Evolutionary conservation across 2,888 invertebrate genomes (phyloP).

Genomic region (Gerris lacustris): DNA sequence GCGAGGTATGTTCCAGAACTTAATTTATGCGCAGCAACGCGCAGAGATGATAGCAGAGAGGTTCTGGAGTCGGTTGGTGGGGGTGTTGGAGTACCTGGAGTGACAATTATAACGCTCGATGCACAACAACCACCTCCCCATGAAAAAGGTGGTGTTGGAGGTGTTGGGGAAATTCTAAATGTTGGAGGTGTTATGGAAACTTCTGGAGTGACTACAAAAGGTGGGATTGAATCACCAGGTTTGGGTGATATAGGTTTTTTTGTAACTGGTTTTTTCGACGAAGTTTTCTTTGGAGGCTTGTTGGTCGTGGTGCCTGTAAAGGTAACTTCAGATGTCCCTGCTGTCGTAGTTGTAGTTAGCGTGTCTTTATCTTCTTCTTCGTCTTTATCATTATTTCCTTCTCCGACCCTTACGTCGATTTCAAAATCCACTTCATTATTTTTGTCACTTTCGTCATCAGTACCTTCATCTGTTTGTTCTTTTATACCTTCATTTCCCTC

Average conservation of each 20-base stretch:
- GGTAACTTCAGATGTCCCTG: conserved; percentile 30
- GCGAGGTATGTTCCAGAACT: conserved; percentile 26
- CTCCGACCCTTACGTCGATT: background rate
- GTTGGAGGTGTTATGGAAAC: conserved; percentile 19
- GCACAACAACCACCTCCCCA: background rate
- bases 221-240: conserved; percentile 17
- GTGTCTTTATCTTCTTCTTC: conserved; percentile 17
- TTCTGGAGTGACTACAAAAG: conserved; percentile 18
- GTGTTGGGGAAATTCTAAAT: conserved; percentile 28
- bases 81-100: conserved; percentile 1
- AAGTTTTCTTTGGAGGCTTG: conserved; percentile 29
- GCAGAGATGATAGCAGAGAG: background rate
- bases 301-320: conserved; percentile 25
- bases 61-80: background rate
- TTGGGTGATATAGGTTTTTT: conserved; percentile 28
- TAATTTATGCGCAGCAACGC: background rate
- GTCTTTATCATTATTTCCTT: background rate
- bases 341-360: conserved; percentile 29
- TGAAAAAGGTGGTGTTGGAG: conserved; percentile 29
- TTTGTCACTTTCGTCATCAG: too few relatives aligned
- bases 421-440: too few relatives aligned
- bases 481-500: too few relatives aligned
- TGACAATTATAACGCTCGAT: conserved; percentile 19
- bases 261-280: conserved; percentile 30
- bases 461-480: too few relatives aligned